Conservation (phyloP, 1,140 invertebrate species). For the Linepithema humile region DNA sequence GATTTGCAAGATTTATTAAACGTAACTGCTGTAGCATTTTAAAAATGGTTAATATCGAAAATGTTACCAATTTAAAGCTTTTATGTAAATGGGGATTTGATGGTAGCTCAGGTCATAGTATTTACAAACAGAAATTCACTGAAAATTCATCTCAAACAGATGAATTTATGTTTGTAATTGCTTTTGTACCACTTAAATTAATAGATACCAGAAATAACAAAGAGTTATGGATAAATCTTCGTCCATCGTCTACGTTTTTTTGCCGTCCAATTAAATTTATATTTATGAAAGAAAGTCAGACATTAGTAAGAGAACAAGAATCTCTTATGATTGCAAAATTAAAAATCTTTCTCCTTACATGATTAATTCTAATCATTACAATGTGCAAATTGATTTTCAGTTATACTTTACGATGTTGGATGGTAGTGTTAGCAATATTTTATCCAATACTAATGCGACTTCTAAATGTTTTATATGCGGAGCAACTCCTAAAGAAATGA, state of each 20-base stretch:
- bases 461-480: neutral
- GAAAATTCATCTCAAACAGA: neutral
- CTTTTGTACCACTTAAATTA: neutral
- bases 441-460: too few relatives aligned
- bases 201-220: neutral
- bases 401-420: too few relatives aligned
- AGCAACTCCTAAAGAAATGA: neutral
- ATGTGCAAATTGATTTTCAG: too few relatives aligned
- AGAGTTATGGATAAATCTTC: neutral
- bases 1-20: too few relatives aligned
- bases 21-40: neutral
- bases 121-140: neutral
- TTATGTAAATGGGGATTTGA: neutral
- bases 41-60: neutral
- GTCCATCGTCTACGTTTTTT: neutral
- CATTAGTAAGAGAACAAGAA: neutral
- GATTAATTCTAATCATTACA: too few relatives aligned
- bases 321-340: neutral
- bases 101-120: neutral
- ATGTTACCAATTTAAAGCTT: neutral
- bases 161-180: conserved; percentile 1
- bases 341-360: neutral
- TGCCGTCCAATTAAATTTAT: neutral
- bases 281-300: neutral
- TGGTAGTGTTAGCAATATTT: too few relatives aligned